Conservation (phyloP, 2,797 vertebrate species). For the Leucoraja ocellata region DNA sequence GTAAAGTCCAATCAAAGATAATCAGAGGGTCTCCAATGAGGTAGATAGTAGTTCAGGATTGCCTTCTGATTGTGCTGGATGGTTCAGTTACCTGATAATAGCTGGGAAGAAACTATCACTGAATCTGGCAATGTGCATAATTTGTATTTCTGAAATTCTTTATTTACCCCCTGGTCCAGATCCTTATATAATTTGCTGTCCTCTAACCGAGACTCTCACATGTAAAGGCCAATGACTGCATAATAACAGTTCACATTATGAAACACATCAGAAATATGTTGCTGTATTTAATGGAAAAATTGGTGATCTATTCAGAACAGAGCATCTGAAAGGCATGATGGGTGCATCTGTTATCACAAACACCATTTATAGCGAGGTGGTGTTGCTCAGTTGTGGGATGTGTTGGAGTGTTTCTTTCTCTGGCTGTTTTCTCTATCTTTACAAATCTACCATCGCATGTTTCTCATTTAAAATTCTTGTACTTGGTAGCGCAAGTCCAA, state of each 20-base stretch:
- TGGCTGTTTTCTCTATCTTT: no score
- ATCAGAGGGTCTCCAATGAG: no score
- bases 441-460: no score
- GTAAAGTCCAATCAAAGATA: no score
- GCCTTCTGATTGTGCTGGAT: no score
- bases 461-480: no score
- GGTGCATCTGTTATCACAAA: neutral
- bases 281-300: neutral
- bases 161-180: no score
- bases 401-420: neutral
- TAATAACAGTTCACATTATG: neutral
- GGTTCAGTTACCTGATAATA: no score
- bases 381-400: neutral
- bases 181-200: neutral
- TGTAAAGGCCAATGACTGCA: neutral
- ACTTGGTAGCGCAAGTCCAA: no score
- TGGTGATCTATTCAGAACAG: neutral
- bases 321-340: neutral
- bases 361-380: neutral
- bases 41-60: no score
- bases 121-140: no score
- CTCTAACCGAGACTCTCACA: neutral
- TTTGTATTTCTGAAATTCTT: neutral
- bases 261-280: neutral
- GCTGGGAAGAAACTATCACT: no score